Percentiles rank a stretch among this genome's conserved stretches.
phyloP scores from a whole-genome alignment of 2,888 invertebrate species.

The Drosophila acutilabella region DNA sequence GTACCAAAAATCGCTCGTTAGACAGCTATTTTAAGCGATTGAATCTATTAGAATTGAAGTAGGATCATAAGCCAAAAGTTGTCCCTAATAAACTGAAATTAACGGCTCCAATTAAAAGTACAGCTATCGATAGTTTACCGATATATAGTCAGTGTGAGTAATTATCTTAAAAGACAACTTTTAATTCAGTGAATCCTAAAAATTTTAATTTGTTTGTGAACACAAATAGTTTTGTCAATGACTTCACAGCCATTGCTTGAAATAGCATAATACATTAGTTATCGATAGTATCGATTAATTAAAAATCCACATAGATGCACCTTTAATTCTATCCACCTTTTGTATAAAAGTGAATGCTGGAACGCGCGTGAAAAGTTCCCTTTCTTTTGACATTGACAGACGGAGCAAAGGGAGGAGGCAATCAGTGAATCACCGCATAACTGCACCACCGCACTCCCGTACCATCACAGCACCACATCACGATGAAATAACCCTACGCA shows the following conservation, averaged over 20 bases:
- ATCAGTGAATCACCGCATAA: not conserved
- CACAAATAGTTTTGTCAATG: too few relatives aligned
- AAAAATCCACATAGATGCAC: too few relatives aligned
- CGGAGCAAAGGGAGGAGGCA: not conserved
- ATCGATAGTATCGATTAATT: not conserved
- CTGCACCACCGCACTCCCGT: not conserved
- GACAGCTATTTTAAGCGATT: too few relatives aligned
- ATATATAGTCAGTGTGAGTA: too few relatives aligned
- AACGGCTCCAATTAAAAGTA: too few relatives aligned
- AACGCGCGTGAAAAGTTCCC: conserved; percentile 3
- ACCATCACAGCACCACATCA: not conserved
- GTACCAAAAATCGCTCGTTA: not conserved
- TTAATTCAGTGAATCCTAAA: too few relatives aligned
- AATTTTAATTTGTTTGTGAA: too few relatives aligned
- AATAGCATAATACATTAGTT: too few relatives aligned
- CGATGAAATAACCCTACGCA: conserved; percentile 29
- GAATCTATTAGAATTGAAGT: too few relatives aligned
- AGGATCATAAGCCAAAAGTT: too few relatives aligned
- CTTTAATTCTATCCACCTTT: not conserved
- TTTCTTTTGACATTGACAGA: not conserved
- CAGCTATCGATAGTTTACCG: not conserved
- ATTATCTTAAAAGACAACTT: too few relatives aligned
- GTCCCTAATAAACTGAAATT: not conserved
- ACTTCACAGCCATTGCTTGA: too few relatives aligned
- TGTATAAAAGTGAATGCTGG: conserved; percentile 3